Conservation (phyloP, 2,888 invertebrate genomes). For the Gerosis bhagava region DNA sequence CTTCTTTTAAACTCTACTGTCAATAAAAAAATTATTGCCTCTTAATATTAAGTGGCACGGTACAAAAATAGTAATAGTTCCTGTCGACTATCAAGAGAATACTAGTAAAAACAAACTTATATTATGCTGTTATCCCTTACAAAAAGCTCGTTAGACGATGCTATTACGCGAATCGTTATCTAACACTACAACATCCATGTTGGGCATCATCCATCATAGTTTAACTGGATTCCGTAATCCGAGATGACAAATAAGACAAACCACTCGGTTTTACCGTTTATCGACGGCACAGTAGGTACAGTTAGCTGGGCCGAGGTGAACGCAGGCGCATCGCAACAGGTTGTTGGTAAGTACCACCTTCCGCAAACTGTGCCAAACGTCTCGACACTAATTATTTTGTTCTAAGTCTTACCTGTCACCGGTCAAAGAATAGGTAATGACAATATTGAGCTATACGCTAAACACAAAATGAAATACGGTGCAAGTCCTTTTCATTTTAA, state of each 20-base stretch:
- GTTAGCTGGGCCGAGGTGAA: conserved; percentile 42
- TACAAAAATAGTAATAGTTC: too few relatives aligned
- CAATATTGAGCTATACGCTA: too few relatives aligned
- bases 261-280: conserved; percentile 43
- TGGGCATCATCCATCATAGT: conserved; percentile 18
- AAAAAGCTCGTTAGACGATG: conserved; percentile 19
- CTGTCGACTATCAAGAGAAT: too few relatives aligned
- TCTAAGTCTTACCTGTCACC: too few relatives aligned
- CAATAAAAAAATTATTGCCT: too few relatives aligned
- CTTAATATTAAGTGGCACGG: too few relatives aligned
- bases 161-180: conserved; percentile 13
- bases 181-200: conserved; percentile 16
- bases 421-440: too few relatives aligned
- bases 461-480: too few relatives aligned
- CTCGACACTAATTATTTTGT: too few relatives aligned
- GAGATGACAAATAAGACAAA: conserved; percentile 41
- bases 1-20: too few relatives aligned
- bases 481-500: too few relatives aligned
- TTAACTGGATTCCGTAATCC: conserved; percentile 31
- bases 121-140: conserved; percentile 4
- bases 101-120: too few relatives aligned
- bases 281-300: conserved; percentile 40
- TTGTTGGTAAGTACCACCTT: conserved; percentile 39
- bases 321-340: conserved; percentile 43
- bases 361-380: conserved; percentile 35